phyloP scores from a whole-genome alignment of 2,888 invertebrate species.

The Luperina testacea region DNA sequence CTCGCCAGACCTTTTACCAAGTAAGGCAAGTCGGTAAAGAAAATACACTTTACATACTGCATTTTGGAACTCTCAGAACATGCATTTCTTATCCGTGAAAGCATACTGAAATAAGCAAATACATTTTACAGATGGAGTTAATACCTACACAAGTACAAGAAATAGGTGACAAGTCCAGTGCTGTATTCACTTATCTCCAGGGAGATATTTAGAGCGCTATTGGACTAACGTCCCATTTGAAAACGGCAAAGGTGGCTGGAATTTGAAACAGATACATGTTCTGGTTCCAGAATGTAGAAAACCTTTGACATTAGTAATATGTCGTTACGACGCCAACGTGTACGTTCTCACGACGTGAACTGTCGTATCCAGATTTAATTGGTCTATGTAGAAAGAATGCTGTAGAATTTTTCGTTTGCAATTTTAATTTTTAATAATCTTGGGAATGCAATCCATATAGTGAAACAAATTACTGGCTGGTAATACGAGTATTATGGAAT shows the following conservation, averaged over 20 bases:
- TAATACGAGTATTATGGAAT: background rate
- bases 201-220: conserved; percentile 47
- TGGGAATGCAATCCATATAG: background rate
- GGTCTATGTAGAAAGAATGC: conserved; percentile 7
- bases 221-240: conserved; percentile 48
- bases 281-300: conserved; percentile 46
- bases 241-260: conserved; percentile 51
- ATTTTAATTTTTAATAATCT: background rate
- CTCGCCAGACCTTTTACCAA: background rate
- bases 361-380: conserved; percentile 22
- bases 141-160: background rate
- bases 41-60: background rate
- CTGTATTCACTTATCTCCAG: conserved; percentile 27
- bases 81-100: conserved; percentile 8
- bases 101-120: background rate
- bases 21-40: background rate
- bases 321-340: background rate
- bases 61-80: background rate
- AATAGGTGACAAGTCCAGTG: conserved; percentile 1
- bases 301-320: conserved; percentile 38
- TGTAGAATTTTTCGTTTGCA: background rate
- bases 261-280: conserved; percentile 57
- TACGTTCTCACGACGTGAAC: conserved; percentile 8
- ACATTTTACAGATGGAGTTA: conserved; percentile 6
- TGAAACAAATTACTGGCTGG: background rate